Percentiles rank a stretch among this genome's conserved stretches.
Conservation (phyloP, 2,797 vertebrate species). For the Parauchenoglanis ngamensis region DNA sequence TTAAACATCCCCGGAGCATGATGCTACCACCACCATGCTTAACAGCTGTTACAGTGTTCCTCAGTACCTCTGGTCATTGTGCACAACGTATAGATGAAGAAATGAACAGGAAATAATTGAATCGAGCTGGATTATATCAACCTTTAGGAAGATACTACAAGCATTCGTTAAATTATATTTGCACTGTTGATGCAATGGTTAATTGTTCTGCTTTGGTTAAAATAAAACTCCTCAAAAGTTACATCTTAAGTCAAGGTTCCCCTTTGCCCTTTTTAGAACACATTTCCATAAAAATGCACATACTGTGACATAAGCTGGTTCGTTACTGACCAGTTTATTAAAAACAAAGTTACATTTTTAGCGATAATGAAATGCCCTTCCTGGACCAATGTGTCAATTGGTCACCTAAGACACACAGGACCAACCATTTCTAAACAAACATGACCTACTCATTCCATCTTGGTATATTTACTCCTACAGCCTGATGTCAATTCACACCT, state of each 20-base stretch:
- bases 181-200: not conserved
- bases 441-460: not conserved
- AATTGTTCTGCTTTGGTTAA: not conserved
- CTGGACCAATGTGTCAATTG: not conserved
- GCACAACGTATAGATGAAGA: not conserved
- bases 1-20: too few species aligned
- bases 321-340: not conserved
- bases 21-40: not conserved
- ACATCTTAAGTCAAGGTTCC: not conserved
- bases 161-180: too few species aligned
- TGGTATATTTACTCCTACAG: not conserved
- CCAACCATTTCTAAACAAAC: not conserved
- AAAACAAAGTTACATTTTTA: not conserved
- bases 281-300: not conserved
- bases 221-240: not conserved
- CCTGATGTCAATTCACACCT: not conserved
- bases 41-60: too few species aligned
- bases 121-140: not conserved
- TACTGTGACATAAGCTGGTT: not conserved
- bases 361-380: not conserved
- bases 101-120: not conserved
- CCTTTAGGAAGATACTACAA: not conserved
- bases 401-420: not conserved
- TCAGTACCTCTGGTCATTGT: too few species aligned
- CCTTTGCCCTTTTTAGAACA: not conserved